Conservation (phyloP, 2,797 vertebrate species). For the Mionectes olivaceus region DNA sequence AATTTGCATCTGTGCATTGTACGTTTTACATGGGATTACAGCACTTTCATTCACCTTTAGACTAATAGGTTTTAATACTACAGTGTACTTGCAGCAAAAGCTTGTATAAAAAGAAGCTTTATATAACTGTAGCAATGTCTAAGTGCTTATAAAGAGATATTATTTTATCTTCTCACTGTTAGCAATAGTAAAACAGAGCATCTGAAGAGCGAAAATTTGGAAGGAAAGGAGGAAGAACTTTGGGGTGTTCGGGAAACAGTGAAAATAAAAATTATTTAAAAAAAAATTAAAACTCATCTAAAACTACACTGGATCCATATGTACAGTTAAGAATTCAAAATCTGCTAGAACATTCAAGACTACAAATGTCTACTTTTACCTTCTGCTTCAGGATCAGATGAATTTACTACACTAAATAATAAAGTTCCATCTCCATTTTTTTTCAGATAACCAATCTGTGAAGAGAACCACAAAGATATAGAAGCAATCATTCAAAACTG, state of each 20-base stretch:
- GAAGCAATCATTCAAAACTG: not conserved
- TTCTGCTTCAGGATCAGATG: constrained; percentile 90
- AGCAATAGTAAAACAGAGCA: not conserved
- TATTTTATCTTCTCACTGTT: not conserved
- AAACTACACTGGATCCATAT: not conserved
- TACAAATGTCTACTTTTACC: constrained; percentile 76
- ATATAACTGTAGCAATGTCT: not conserved
- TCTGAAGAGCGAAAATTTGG: not conserved
- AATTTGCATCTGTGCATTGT: not conserved
- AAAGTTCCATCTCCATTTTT: constrained; percentile 88
- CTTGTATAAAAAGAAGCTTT: not conserved
- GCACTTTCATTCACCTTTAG: not conserved
- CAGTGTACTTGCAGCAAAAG: not conserved
- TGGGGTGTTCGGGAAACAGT: not conserved
- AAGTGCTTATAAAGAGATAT: not conserved
- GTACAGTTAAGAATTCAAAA: not conserved
- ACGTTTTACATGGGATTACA: not conserved
- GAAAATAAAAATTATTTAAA: not conserved
- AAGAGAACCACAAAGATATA: constrained; percentile 20
- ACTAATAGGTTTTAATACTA: not conserved
- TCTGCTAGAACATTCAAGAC: not conserved
- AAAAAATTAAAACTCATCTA: not conserved
- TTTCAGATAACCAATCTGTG: constrained; percentile 93
- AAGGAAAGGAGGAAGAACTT: not conserved
- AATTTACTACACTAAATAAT: constrained; percentile 92